Percentiles rank a stretch among this genome's conserved stretches.
These are phyloP conservation scores for Virgularia gustaviana DNA, from an alignment of 92 coral and sea anemone genomes.

Conservation along the genomic window DNA sequence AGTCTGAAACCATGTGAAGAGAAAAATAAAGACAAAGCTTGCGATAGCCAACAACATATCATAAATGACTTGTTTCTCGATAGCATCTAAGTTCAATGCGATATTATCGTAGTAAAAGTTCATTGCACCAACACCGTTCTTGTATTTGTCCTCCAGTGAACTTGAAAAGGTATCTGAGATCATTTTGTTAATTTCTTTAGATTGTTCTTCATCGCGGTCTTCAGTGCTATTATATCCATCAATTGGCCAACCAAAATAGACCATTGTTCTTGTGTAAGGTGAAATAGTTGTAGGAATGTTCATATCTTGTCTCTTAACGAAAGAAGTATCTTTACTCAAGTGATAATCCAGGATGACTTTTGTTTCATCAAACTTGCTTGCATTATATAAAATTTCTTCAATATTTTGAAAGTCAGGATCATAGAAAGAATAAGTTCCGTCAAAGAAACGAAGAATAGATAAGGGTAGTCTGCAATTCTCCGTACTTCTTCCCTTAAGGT, in stretches of 20 bases:
- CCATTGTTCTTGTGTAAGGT: constrained; percentile 38
- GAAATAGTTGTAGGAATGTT: constrained; percentile 35
- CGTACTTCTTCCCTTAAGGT: constrained; percentile 19
- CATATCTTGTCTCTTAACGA: constrained; percentile 12
- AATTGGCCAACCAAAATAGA: constrained; percentile 55
- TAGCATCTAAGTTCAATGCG: constrained; percentile 44
- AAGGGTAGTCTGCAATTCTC: constrained; percentile 45
- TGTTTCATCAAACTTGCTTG: constrained; percentile 19
- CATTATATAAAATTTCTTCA: constrained; percentile 41
- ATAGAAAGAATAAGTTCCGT: constrained; percentile 54
- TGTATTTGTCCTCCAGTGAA: constrained; percentile 21
- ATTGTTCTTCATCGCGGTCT: constrained; percentile 53
- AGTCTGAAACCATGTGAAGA: constrained; percentile 60
- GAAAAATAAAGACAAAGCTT: constrained; percentile 59
- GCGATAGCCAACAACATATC: constrained; percentile 65
- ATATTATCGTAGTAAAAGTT: constrained; percentile 48
- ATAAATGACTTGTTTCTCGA: constrained; percentile 52
- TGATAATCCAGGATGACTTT: constrained; percentile 49
- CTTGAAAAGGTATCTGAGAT: constrained; percentile 47
- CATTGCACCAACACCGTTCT: constrained; percentile 54
- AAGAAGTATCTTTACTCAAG: constrained; percentile 53
- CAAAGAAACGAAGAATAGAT: constrained; percentile 67
- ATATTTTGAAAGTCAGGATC: constrained; percentile 63
- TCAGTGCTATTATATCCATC: constrained; percentile 44
- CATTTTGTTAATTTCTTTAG: constrained; percentile 24